Percentiles rank a stretch among this genome's conserved stretches.
phyloP scores from a whole-genome alignment of 2,113 vertebrate species.

The Reinhardtius hippoglossoides region DNA sequence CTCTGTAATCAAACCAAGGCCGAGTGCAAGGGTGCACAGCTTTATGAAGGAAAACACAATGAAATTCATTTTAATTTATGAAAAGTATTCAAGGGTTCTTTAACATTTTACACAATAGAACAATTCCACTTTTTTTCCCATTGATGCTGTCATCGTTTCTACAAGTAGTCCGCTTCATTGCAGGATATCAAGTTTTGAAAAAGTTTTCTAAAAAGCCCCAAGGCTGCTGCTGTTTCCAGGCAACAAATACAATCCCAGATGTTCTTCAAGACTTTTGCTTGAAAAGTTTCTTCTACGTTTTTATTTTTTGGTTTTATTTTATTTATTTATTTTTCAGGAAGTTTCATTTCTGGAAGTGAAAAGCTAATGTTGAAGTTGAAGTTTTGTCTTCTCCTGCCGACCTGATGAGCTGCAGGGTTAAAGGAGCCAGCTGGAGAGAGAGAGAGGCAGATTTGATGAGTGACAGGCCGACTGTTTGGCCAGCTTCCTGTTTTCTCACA shows the following conservation, averaged over 20 bases:
- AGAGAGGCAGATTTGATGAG: slow-evolving; percentile 16
- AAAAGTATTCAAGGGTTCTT: not conserved
- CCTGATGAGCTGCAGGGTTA: slow-evolving; percentile 8
- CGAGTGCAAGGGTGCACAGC: not conserved
- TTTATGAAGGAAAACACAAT: not conserved
- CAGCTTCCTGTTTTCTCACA: slow-evolving; percentile 56
- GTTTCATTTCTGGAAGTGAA: slow-evolving; percentile 6
- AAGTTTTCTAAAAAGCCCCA: not conserved
- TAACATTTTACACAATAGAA: not conserved
- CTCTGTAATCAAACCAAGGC: slow-evolving; percentile 18
- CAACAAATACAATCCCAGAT: slow-evolving; percentile 15
- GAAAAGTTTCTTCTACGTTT: no score
- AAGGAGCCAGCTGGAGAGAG: not conserved
- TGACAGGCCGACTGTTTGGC: slow-evolving; percentile 40
- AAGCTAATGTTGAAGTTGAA: not conserved
- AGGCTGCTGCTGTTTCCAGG: slow-evolving; percentile 23
- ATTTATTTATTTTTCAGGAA: not conserved
- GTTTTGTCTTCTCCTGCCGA: not conserved
- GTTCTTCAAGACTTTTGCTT: not conserved
- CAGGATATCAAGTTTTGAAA: slow-evolving; percentile 1
- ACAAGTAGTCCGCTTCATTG: no score
- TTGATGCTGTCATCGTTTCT: not conserved
- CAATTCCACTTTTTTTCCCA: not conserved
- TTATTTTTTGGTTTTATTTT: not conserved
- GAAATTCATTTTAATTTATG: not conserved